A percentile compares a stretch with the other conserved stretches of the same genome.
These are phyloP conservation scores for Caenorhabditis elegans DNA, from an alignment of 1,140 invertebrate genomes.

Conservation along the genomic window WBcel235 BX284603.4:11312501-11313000, in stretches of 20 bases:
- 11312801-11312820: constrained; percentile 82
- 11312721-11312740: constrained; percentile 43
- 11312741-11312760: constrained; percentile 16
- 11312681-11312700: background rate
- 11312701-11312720: constrained; percentile 50
- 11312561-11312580: too few species aligned
- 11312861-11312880: background rate
- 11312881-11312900: background rate
- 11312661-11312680: background rate
- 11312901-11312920: too few species aligned
- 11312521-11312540: too few species aligned
- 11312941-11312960: too few species aligned
- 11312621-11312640: too few species aligned
- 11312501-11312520: too few species aligned
- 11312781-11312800: constrained; percentile 75
- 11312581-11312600: background rate
- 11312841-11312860: background rate
- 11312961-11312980: too few species aligned
- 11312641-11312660: background rate
- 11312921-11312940: too few species aligned
- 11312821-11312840: constrained; percentile 78
- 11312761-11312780: constrained; percentile 34
- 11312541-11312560: too few species aligned
- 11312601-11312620: background rate
- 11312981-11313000: too few species aligned